Evolutionary conservation across 1,140 invertebrate genomes (phyloP).

Genomic region (Brachionus rubens): DNA sequence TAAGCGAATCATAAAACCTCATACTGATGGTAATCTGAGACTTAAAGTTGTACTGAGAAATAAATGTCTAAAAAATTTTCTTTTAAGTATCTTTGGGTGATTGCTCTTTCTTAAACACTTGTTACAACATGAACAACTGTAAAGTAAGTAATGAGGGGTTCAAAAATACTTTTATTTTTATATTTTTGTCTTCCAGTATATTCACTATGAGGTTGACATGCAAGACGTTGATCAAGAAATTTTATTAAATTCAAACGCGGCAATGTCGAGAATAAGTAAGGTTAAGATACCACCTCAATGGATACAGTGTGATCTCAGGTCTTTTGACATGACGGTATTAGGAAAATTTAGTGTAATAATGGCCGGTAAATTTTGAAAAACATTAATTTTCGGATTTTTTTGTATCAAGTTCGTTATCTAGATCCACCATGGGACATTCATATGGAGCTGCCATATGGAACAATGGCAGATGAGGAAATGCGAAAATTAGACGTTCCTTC

Average conservation of each 20-base stretch:
- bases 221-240: constrained; percentile 34
- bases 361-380: constrained; percentile 49
- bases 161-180: constrained; percentile 45
- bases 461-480: constrained; percentile 98
- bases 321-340: constrained; percentile 89
- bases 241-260: constrained; percentile 1
- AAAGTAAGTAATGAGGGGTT: constrained; percentile 64
- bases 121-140: constrained; percentile 97
- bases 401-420: constrained; percentile 76
- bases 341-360: constrained; percentile 65
- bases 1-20: constrained; percentile 91
- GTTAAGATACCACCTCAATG: constrained; percentile 72
- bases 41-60: neutral
- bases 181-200: constrained; percentile 40
- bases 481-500: constrained; percentile 82
- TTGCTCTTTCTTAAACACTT: constrained; percentile 95
- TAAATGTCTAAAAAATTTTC: constrained; percentile 48
- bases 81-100: constrained; percentile 79
- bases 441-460: constrained; percentile 97
- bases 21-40: constrained; percentile 71
- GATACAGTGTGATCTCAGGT: constrained; percentile 92
- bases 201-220: constrained; percentile 47
- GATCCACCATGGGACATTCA: constrained; percentile 98
- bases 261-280: neutral
- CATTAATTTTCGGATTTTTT: constrained; percentile 49